Evolutionary conservation across 2,113 vertebrate genomes (phyloP).

Genomic region (Cebidichthys violaceus): DNA sequence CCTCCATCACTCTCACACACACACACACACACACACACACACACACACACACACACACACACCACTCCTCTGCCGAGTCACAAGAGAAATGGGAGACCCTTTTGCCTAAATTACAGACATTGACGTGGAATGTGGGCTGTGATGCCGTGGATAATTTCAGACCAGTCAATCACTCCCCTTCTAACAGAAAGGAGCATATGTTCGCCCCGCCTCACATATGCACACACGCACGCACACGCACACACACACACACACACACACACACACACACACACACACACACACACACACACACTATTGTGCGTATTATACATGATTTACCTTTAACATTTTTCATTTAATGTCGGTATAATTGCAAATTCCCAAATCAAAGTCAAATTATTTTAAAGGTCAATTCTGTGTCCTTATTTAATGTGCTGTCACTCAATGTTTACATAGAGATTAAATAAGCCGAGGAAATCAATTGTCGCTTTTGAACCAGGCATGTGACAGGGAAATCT

Average conservation of each 20-base stretch:
- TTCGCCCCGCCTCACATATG: slow-evolving; percentile 21
- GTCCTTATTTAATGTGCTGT: slow-evolving; percentile 20
- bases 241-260: slow-evolving; percentile 14
- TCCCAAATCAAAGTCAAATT: slow-evolving; percentile 32
- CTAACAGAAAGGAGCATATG: slow-evolving; percentile 48
- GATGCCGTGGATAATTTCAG: slow-evolving; percentile 78
- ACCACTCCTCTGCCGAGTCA: slow-evolving; percentile 32
- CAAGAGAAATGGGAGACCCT: slow-evolving; percentile 69
- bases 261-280: slow-evolving; percentile 23
- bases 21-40: not conserved
- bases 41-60: slow-evolving; percentile 11
- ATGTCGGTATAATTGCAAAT: slow-evolving; percentile 42
- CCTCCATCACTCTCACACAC: not conserved
- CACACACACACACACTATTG: slow-evolving; percentile 13
- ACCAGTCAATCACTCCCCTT: slow-evolving; percentile 75
- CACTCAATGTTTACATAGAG: slow-evolving; percentile 23
- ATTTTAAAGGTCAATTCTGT: slow-evolving; percentile 42
- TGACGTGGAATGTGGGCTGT: slow-evolving; percentile 69
- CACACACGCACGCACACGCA: slow-evolving; percentile 7
- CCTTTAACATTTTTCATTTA: slow-evolving; percentile 47
- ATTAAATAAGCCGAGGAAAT: slow-evolving; percentile 25
- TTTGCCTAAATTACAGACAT: slow-evolving; percentile 80
- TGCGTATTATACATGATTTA: slow-evolving; percentile 15
- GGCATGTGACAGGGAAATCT: not conserved
- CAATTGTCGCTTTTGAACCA: not conserved